Evolutionary conservation across 2,113 vertebrate genomes (phyloP).

Genomic region (Chroicocephalus ridibundus): DNA sequence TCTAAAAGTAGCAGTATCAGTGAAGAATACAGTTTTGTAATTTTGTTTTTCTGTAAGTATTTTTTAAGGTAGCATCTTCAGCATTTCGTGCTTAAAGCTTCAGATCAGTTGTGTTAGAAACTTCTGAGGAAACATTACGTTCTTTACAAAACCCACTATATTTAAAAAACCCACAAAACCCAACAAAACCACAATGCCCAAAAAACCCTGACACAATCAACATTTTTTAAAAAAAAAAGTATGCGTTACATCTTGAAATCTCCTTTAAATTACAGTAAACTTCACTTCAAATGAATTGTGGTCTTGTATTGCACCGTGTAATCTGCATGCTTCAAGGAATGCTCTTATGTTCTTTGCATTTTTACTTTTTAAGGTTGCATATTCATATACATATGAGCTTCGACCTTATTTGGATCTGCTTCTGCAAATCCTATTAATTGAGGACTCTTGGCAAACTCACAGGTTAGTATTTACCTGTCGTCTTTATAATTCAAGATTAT

Average conservation of each 20-base stretch:
- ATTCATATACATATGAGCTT: conserved; percentile 98
- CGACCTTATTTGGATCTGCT: conserved; percentile 98
- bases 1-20: neutral
- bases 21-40: neutral
- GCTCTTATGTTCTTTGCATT: neutral
- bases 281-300: neutral
- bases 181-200: fast-evolving
- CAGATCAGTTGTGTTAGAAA: neutral
- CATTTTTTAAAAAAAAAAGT: neutral
- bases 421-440: conserved; percentile 96
- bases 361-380: conserved; percentile 85
- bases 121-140: neutral
- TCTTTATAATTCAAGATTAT: neutral
- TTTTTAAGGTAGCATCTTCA: neutral
- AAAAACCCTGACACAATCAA: neutral
- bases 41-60: neutral
- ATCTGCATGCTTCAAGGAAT: neutral
- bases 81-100: neutral
- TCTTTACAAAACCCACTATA: neutral
- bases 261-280: neutral
- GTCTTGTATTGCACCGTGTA: neutral
- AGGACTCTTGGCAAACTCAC: conserved; percentile 99
- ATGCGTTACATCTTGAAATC: neutral
- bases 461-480: conserved; percentile 76
- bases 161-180: neutral